These are phyloP conservation scores for Parnassius smintheus DNA, from an alignment of 2,888 invertebrate species.

Conservation along the genomic window DNA sequence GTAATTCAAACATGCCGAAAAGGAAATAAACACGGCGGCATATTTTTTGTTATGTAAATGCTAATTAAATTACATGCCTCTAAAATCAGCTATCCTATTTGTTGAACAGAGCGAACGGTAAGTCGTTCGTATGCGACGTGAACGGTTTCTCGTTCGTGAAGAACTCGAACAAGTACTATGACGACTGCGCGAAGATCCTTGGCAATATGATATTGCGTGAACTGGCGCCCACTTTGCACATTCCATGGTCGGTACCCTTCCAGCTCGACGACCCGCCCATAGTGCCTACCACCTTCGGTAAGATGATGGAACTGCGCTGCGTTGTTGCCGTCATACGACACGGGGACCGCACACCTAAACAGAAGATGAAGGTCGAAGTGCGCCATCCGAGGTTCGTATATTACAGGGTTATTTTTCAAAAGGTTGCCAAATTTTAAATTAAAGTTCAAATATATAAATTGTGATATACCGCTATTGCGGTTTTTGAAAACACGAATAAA, in stretches of 20 bases:
- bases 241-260: slow-evolving; percentile 98
- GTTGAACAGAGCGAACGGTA: slow-evolving; percentile 93
- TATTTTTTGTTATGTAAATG: too few species aligned
- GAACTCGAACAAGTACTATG: slow-evolving; percentile 99
- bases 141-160: slow-evolving; percentile 99
- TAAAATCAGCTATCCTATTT: too few species aligned
- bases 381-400: slow-evolving; percentile 91
- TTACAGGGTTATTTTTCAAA: too few species aligned
- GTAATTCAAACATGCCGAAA: too few species aligned
- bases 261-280: slow-evolving; percentile 99
- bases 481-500: too few species aligned
- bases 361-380: slow-evolving; percentile 99
- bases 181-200: slow-evolving; percentile 98
- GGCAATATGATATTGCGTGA: slow-evolving; percentile 98
- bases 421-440: too few species aligned
- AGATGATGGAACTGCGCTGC: slow-evolving; percentile 96
- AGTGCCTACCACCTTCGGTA: slow-evolving; percentile 99
- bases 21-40: too few species aligned
- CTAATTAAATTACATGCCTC: too few species aligned
- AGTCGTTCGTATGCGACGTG: slow-evolving; percentile 99
- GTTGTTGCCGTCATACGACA: slow-evolving; percentile 98
- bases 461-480: too few species aligned
- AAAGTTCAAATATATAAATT: too few species aligned
- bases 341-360: slow-evolving; percentile 99
- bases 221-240: slow-evolving; percentile 96